phyloP scores from a whole-genome alignment of 2,113 vertebrate genomes.

The Capra hircus region DNA sequence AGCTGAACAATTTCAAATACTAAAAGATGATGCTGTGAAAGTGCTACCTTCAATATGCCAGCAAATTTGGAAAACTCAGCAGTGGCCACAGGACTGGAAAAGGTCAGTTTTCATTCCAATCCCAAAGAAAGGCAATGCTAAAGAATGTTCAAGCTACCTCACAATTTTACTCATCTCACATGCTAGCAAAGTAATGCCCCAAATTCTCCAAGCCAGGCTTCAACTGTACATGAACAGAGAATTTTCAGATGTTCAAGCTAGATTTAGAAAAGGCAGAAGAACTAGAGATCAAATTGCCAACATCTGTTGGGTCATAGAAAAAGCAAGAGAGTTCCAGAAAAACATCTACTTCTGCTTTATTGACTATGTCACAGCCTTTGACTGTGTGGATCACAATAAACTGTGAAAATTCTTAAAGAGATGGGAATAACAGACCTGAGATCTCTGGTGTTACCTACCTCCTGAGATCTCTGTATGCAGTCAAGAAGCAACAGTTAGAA shows the following conservation, averaged over 20 bases:
- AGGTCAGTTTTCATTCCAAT: background rate
- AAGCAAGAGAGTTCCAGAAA: no score
- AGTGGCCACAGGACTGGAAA: background rate
- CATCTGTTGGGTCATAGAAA: no score
- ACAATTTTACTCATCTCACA: background rate
- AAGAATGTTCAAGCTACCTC: background rate
- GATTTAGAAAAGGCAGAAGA: background rate
- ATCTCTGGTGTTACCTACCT: background rate
- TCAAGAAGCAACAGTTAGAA: background rate
- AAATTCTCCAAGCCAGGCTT: background rate
- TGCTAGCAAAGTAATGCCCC: background rate
- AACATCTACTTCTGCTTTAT: no score
- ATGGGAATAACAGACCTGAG: background rate
- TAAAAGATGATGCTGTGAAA: background rate
- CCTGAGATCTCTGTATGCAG: background rate
- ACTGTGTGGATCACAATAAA: background rate
- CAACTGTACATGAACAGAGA: background rate
- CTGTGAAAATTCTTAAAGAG: background rate
- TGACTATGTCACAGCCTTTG: background rate
- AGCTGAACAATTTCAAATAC: background rate
- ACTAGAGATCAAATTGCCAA: no score
- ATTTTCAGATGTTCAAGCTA: background rate
- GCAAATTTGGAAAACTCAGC: background rate
- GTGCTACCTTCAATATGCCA: background rate
- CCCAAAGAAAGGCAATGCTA: background rate